Percentiles rank a stretch among this genome's conserved stretches.
Conservation (phyloP, 2,888 invertebrate genomes). For the Dinocampus coccinellae region DNA sequence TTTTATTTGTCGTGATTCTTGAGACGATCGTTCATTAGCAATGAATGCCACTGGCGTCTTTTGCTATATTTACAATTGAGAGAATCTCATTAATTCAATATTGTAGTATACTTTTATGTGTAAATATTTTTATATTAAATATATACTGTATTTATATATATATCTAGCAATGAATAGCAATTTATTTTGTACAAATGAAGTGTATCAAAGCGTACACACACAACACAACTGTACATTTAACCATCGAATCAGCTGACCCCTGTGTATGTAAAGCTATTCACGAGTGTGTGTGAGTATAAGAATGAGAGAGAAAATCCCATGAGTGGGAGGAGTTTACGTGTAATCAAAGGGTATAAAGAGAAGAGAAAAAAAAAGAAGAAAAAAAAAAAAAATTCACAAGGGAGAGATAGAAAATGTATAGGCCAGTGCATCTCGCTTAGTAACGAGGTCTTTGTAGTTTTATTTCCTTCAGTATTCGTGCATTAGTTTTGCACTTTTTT, state of each 20-base stretch:
- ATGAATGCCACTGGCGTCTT: neutral
- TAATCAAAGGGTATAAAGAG: no score
- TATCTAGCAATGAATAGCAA: neutral
- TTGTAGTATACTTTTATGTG: no score
- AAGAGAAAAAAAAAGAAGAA: no score
- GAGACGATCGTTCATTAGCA: conserved; percentile 29
- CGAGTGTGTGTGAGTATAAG: conserved; percentile 4
- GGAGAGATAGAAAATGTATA: neutral
- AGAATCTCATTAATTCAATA: neutral
- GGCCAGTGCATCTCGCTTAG: neutral
- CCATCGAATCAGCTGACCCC: conserved; percentile 20
- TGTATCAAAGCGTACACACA: neutral
- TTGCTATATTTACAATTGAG: neutral
- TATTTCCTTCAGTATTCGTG: conserved; percentile 24
- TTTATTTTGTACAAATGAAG: neutral
- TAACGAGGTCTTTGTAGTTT: conserved; percentile 26
- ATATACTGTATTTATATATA: neutral
- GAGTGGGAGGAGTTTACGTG: neutral
- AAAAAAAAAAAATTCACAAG: no score
- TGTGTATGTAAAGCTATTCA: conserved; percentile 12
- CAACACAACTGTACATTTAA: neutral
- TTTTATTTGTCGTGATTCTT: neutral
- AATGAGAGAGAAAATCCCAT: neutral
- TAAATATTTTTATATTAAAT: neutral
- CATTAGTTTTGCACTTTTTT: no score